Conservation (phyloP, 2,888 invertebrate species). For the Chrysotoxum bicinctum region DNA sequence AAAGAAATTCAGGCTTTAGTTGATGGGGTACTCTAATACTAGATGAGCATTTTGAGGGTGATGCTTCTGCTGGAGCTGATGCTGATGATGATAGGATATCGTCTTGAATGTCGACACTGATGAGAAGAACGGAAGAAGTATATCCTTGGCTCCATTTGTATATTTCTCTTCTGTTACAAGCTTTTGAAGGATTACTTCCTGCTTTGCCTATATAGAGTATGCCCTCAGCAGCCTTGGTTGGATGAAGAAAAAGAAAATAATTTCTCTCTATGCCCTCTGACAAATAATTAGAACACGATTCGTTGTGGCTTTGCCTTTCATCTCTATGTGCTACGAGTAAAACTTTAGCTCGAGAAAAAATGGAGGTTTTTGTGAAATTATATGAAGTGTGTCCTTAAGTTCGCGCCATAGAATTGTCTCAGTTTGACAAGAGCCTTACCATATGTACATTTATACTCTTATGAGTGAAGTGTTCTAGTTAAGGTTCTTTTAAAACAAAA, state of each 20-base stretch:
- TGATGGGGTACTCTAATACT: slow-evolving; percentile 31
- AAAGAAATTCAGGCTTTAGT: slow-evolving; percentile 26
- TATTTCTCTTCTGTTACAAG: neutral
- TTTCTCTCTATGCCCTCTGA: slow-evolving; percentile 13
- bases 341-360: neutral
- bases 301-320: slow-evolving; percentile 18
- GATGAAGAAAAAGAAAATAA: neutral
- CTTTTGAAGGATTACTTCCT: slow-evolving; percentile 56
- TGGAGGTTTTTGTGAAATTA: neutral
- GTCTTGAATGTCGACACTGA: slow-evolving; percentile 64
- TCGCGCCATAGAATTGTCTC: slow-evolving; percentile 36
- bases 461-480: slow-evolving; percentile 26
- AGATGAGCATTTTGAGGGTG: slow-evolving; percentile 57
- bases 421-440: slow-evolving; percentile 21
- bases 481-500: slow-evolving; percentile 12
- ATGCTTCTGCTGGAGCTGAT: slow-evolving; percentile 1
- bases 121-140: slow-evolving; percentile 51
- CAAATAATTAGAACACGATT: slow-evolving; percentile 61
- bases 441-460: neutral
- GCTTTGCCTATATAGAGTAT: neutral
- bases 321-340: neutral
- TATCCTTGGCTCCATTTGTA: slow-evolving; percentile 55
- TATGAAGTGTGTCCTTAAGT: slow-evolving; percentile 31
- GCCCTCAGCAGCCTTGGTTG: slow-evolving; percentile 14
- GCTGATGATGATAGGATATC: slow-evolving; percentile 48